Evolutionary conservation across 2,797 vertebrate species (phyloP).

Genomic region (Vireo griseus): DNA sequence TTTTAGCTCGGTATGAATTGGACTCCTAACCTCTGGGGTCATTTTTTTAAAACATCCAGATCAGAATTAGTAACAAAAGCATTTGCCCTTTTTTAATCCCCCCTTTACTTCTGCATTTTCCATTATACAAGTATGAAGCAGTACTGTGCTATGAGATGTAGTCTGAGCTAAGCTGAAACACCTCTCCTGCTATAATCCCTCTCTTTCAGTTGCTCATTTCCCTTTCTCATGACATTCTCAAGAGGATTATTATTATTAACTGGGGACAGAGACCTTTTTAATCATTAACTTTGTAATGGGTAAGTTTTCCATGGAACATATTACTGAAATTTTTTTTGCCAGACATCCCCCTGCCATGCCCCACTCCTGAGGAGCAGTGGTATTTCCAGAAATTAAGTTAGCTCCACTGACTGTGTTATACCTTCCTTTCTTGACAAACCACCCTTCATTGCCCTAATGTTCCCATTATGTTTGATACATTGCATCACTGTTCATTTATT

Average conservation of each 20-base stretch:
- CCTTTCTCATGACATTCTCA: neutral
- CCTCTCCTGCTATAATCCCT: neutral
- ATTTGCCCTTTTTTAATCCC: neutral
- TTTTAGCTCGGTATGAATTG: neutral
- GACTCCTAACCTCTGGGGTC: neutral
- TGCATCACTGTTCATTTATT: conserved; percentile 49
- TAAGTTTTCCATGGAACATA: neutral
- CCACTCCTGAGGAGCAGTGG: neutral
- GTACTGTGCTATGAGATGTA: neutral
- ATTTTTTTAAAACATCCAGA: neutral
- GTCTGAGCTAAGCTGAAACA: neutral
- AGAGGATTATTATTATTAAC: conserved; percentile 8
- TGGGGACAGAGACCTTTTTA: neutral
- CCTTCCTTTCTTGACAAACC: conserved; percentile 17
- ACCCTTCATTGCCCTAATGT: conserved; percentile 59
- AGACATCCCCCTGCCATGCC: neutral
- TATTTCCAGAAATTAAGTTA: conserved; percentile 54
- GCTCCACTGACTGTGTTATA: neutral
- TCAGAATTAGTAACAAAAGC: neutral
- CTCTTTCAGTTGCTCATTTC: neutral
- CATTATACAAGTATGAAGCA: neutral
- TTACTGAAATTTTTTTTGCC: neutral
- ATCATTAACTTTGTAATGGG: neutral
- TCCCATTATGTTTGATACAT: conserved; percentile 65
- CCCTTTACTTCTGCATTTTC: neutral